Evolutionary conservation across 2,113 vertebrate genomes (phyloP), one percentile per base, ranked within the genome.

Genomic region (Pseudolaguvia tuberculata): DNA sequence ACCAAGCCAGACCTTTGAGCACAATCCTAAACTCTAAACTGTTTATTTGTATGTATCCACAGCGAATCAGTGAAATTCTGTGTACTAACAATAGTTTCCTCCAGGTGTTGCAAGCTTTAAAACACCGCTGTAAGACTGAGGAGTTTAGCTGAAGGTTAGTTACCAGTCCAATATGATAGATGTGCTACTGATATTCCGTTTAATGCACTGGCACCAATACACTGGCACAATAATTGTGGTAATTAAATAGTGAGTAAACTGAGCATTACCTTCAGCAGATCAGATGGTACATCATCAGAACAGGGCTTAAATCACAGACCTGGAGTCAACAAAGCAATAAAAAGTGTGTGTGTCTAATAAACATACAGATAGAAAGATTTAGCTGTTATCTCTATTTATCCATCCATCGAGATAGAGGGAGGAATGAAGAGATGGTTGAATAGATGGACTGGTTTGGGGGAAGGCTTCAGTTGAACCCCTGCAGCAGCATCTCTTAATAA

Each of bases 401-500:
- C n/a, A 5, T 14, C 6, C 13, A 45, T 63, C 35, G 12, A 29
- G 47, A 21, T 31, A n/a, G 12, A 47, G 1, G 39, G 23, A 20
- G 11, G 18, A 35, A 39, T 51, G n/a, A n/a, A n/a, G n/a, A n/a
- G n/a, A n/a, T n/a, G n/a, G n/a, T n/a, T n/a, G n/a, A n/a, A n/a
- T n/a, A n/a, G n/a, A n/a, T n/a, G n/a, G n/a, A n/a, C n/a, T n/a
- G n/a, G n/a, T n/a, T n/a, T n/a, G n/a, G n/a, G n/a, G n/a, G n/a
- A n/a, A n/a, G n/a, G n/a, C n/a, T n/a, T n/a, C n/a, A n/a, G n/a
- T n/a, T n/a, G n/a, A n/a, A n/a, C n/a, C n/a, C n/a, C n/a, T 47
- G 52, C 39, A 55, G 66, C 18, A 55, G 35, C 53, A 55, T 45
- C 31, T 63, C n/a, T 48, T 25, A 47, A 27, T 72, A 27, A 48